phyloP scores from a whole-genome alignment of 1,140 invertebrate species.

The Colletes gigas region DNA sequence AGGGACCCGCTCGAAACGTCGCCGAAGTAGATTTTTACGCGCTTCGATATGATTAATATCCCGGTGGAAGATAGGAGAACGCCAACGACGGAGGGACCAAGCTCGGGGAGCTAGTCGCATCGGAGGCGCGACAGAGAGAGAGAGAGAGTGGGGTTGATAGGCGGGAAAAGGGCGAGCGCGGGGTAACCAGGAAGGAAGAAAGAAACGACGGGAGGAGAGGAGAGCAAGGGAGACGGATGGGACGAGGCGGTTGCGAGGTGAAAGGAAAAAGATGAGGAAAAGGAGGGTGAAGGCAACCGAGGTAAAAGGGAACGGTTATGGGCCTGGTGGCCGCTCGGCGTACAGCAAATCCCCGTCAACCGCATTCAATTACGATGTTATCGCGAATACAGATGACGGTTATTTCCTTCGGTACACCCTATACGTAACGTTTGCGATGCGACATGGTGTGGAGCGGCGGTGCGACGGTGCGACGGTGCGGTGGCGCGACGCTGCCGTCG shows the following conservation, averaged over 20 bases:
- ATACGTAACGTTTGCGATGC: slow-evolving; percentile 75
- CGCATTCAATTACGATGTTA: slow-evolving; percentile 83
- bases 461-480: neutral
- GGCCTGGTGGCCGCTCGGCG: slow-evolving; percentile 65
- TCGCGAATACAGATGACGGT: slow-evolving; percentile 83
- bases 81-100: neutral
- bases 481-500: slow-evolving; percentile 43
- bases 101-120: neutral
- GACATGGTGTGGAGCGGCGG: slow-evolving; percentile 28
- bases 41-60: slow-evolving; percentile 79
- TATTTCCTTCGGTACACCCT: slow-evolving; percentile 83
- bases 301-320: slow-evolving; percentile 60
- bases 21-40: slow-evolving; percentile 76
- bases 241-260: slow-evolving; percentile 20
- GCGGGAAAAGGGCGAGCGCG: neutral
- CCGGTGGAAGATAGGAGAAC: slow-evolving; percentile 42
- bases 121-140: no score
- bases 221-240: neutral
- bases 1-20: slow-evolving; percentile 34
- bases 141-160: slow-evolving; percentile 9
- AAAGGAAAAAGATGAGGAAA: slow-evolving; percentile 48
- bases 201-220: slow-evolving; percentile 31
- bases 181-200: neutral
- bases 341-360: slow-evolving; percentile 82
- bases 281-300: slow-evolving; percentile 44